A percentile compares a stretch with the other conserved stretches of the same genome.
These are phyloP conservation scores for Orthosia gracilis DNA, from an alignment of 2,888 invertebrate species.

Conservation along the genomic window DNA sequence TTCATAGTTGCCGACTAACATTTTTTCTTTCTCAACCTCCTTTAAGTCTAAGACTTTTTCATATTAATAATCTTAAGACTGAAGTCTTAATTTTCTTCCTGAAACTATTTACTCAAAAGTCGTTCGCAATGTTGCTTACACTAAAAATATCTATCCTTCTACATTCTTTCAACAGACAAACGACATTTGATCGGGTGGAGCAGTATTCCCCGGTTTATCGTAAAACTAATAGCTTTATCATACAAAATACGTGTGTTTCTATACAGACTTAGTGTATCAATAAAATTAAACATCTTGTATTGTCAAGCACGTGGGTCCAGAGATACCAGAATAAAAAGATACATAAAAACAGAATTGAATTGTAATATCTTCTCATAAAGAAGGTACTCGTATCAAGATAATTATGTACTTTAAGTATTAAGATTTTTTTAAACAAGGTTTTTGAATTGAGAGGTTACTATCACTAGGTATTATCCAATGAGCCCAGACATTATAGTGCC, in stretches of 20 bases:
- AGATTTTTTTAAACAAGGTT: too few species aligned
- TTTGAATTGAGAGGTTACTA: too few species aligned
- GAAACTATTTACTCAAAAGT: conserved; percentile 20
- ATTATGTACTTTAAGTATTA: conserved; percentile 9
- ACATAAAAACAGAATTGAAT: conserved; percentile 13
- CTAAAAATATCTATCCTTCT: conserved; percentile 55
- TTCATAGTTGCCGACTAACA: conserved; percentile 18
- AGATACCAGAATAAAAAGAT: conserved; percentile 26
- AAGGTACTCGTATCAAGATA: conserved; percentile 20
- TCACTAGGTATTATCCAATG: too few species aligned
- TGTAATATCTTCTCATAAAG: conserved; percentile 34
- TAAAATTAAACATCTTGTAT: conserved; percentile 63
- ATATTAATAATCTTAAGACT: background rate
- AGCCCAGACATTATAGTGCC: too few species aligned
- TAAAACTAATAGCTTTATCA: conserved; percentile 77
- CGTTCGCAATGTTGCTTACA: conserved; percentile 51
- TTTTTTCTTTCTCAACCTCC: background rate
- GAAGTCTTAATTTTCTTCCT: background rate
- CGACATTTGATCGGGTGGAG: conserved; percentile 67
- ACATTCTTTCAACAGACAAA: conserved; percentile 53
- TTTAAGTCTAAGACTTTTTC: conserved; percentile 10
- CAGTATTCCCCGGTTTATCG: conserved; percentile 61
- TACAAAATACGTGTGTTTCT: conserved; percentile 82
- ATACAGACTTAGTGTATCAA: conserved; percentile 78
- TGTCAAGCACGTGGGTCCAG: conserved; percentile 58